A percentile compares a stretch with the other conserved stretches of the same genome.
Evolutionary conservation across 64 coral and sea anemone species (phyloP).

Genomic region (Catalaphyllia jardinei): DNA sequence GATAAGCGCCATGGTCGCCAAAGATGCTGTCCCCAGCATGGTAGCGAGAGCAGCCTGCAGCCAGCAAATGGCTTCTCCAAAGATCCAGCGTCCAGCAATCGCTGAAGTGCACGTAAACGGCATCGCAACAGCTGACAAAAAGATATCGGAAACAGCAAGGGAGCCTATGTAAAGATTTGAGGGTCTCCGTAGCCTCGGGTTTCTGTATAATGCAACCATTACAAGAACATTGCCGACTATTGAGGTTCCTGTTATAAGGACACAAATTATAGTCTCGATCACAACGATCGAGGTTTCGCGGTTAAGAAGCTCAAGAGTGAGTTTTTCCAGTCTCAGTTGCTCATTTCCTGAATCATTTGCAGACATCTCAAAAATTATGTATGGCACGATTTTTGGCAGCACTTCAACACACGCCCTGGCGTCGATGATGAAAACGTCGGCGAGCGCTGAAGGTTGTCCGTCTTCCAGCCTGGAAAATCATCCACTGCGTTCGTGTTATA

Average conservation of each 20-base stretch:
- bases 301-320: neutral
- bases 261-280: neutral
- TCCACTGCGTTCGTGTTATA: too few relatives aligned
- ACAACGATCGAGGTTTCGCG: neutral
- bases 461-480: too few relatives aligned
- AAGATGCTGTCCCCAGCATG: conserved; percentile 23
- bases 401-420: too few relatives aligned
- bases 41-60: conserved; percentile 17
- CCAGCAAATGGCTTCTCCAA: neutral
- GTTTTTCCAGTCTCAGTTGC: neutral
- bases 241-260: neutral
- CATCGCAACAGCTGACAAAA: neutral
- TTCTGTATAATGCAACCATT: conserved; percentile 12
- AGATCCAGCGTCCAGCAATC: conserved; percentile 1
- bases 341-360: neutral
- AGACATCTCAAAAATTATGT: neutral
- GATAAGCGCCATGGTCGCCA: neutral
- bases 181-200: conserved; percentile 13
- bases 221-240: conserved; percentile 17
- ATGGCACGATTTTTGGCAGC: too few relatives aligned
- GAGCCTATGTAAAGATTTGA: conserved; percentile 11
- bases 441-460: too few relatives aligned
- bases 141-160: neutral
- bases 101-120: neutral
- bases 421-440: too few relatives aligned